A percentile compares a stretch with the other conserved stretches of the same genome.
Evolutionary conservation across 2,797 vertebrate species (phyloP).

Genomic region (Betta splendens): DNA sequence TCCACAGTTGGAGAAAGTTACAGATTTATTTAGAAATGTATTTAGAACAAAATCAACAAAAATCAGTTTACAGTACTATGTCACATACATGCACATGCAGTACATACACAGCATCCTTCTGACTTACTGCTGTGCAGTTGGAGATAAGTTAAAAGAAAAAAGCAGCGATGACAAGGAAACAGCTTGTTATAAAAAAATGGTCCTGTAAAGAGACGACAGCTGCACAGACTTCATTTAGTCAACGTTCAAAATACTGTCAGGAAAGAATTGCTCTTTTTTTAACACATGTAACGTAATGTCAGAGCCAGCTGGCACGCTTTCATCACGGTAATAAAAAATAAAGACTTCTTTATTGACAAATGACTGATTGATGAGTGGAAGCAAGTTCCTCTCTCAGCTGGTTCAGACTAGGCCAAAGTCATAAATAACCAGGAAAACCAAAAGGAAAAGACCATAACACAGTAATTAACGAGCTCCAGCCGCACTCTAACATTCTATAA

Average conservation of each 20-base stretch:
- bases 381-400: neutral
- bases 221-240: conserved; percentile 33
- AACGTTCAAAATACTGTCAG: conserved; percentile 29
- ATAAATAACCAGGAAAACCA: neutral
- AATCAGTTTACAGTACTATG: neutral
- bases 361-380: neutral
- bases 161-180: conserved; percentile 38
- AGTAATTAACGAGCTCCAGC: conserved; percentile 1
- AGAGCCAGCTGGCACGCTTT: conserved; percentile 1
- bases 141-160: conserved; percentile 31
- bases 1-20: too few relatives aligned
- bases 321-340: conserved; percentile 6
- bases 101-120: conserved; percentile 3
- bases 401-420: neutral
- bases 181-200: conserved; percentile 34
- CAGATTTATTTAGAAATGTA: too few relatives aligned
- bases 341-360: neutral
- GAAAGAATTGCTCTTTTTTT: conserved; percentile 17
- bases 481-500: neutral
- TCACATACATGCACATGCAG: neutral
- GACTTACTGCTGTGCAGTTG: conserved; percentile 38
- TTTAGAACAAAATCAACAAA: too few relatives aligned
- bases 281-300: neutral
- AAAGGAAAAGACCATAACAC: neutral
- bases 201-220: conserved; percentile 47